Evolutionary conservation across 2,113 vertebrate genomes (phyloP), one percentile per base, ranked within the genome.

Genomic region (Xiphophorus hellerii): DNA sequence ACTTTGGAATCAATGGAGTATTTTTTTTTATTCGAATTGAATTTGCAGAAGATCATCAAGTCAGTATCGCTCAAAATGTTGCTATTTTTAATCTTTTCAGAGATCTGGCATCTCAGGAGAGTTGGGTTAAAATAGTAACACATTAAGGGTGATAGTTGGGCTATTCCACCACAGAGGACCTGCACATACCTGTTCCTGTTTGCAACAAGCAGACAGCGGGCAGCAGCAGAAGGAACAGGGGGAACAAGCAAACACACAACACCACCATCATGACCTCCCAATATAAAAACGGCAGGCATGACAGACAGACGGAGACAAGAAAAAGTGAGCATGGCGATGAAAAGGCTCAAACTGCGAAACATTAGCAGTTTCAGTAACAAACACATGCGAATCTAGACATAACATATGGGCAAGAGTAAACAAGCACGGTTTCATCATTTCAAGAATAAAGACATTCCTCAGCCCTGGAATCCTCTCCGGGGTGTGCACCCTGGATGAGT

Each of bases 181-280:
- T 87, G 83, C 27, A 62, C 61, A 22, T 73, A 67, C 87, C 68
- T 81, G 86, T 81, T 79, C 66, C 65, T 69, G 76, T 75, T 87
- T 73, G 73, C 61, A 39, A 70, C 58, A 69, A 73, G 78, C 76
- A 37, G 9, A 37, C 35, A 37, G 35, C 3, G 35, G 33, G 64
- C 14, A 11, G 72, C 17, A 39, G 51, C 44, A 82, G 48, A 66
- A 0, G 13, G 63, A 75, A 74, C 58, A 69, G 63, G 27, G 12
- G 30, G 25, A 13, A 69, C 51, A 31, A 17, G 66, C 48, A 51
- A 62, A 68, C 33, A 42, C 37, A 29, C 31, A 75, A 10, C 10
- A 37, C 35, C 25, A 68, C n/a, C 29, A 75, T 62, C 71, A 65
- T 69, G 31, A n/a, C 61, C 29, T 73, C 25, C 58, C 68, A 62